A percentile compares a stretch with the other conserved stretches of the same genome.
Evolutionary conservation across 23 tunicate species (phyloP).

Genomic region (Phallusia fumigata): DNA sequence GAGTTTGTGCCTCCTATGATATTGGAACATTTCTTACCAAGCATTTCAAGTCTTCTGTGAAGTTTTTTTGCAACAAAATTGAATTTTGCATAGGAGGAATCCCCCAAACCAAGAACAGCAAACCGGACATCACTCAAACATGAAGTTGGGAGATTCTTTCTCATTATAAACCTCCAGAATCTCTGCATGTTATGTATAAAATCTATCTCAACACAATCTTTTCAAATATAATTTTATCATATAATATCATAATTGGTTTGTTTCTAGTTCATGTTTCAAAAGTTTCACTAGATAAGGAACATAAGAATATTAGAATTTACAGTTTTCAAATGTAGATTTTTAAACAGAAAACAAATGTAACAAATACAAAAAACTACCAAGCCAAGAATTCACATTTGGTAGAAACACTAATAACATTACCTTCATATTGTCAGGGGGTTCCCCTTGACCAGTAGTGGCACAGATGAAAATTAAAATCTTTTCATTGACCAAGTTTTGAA

Average conservation of each 20-base stretch:
- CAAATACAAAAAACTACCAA: too few relatives aligned
- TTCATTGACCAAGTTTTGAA: constrained; percentile 69
- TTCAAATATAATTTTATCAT: too few relatives aligned
- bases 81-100: constrained; percentile 89
- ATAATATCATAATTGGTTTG: too few relatives aligned
- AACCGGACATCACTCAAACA: constrained; percentile 51
- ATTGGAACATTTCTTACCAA: constrained; percentile 35
- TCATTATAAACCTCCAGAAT: constrained; percentile 94
- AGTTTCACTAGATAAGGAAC: too few relatives aligned
- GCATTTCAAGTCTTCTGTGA: constrained; percentile 41
- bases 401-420: constrained; percentile 22
- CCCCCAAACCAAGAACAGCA: constrained; percentile 88
- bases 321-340: too few relatives aligned
- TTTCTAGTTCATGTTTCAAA: too few relatives aligned
- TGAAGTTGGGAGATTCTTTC: constrained; percentile 60
- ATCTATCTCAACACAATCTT: too few relatives aligned
- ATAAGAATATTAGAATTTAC: too few relatives aligned
- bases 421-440: constrained; percentile 96
- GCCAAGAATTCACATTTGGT: too few relatives aligned
- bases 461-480: constrained; percentile 75
- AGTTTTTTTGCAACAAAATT: constrained; percentile 86
- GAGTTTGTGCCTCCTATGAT: not conserved
- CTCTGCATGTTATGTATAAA: constrained; percentile 29
- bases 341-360: too few relatives aligned
- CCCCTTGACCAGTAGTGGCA: constrained; percentile 96